A percentile compares a stretch with the other conserved stretches of the same genome.
Conservation (phyloP, 2,113 vertebrate genomes). For the Emberiza fucata region DNA sequence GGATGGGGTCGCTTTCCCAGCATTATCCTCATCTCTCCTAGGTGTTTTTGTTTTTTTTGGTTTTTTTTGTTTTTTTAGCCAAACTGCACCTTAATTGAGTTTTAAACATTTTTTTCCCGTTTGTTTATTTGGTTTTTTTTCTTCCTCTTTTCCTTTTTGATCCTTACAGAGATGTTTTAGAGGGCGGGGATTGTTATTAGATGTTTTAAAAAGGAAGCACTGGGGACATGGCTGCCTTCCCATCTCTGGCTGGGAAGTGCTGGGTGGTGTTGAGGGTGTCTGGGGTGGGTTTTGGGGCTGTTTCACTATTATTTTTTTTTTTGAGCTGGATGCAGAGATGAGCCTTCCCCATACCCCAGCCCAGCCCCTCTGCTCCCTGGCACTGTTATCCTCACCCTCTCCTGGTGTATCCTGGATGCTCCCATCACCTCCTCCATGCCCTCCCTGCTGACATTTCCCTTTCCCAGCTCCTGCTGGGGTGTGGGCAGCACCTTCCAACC, state of each 20-base stretch:
- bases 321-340: not conserved
- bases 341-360: conserved; percentile 33
- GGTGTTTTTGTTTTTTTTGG: not conserved
- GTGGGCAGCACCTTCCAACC: not conserved
- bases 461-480: not conserved
- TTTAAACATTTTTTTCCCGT: not conserved
- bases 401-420: not conserved
- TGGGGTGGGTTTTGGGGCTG: not conserved
- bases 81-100: conserved; percentile 61
- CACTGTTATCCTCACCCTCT: conserved; percentile 38
- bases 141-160: conserved; percentile 28
- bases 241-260: not conserved
- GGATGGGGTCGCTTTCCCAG: conserved; percentile 29
- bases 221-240: not conserved
- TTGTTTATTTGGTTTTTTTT: not conserved
- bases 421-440: not conserved
- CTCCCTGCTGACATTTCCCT: not conserved
- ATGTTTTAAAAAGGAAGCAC: not conserved
- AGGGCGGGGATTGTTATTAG: not conserved
- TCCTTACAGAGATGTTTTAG: not conserved
- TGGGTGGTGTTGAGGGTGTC: not conserved
- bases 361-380: conserved; percentile 19
- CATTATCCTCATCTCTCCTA: conserved; percentile 35
- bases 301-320: not conserved
- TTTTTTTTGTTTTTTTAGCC: conserved; percentile 5